Percentiles rank a stretch among this genome's conserved stretches.
phyloP scores from a whole-genome alignment of 2,797 vertebrate species.

The Xyrichtys novacula region DNA sequence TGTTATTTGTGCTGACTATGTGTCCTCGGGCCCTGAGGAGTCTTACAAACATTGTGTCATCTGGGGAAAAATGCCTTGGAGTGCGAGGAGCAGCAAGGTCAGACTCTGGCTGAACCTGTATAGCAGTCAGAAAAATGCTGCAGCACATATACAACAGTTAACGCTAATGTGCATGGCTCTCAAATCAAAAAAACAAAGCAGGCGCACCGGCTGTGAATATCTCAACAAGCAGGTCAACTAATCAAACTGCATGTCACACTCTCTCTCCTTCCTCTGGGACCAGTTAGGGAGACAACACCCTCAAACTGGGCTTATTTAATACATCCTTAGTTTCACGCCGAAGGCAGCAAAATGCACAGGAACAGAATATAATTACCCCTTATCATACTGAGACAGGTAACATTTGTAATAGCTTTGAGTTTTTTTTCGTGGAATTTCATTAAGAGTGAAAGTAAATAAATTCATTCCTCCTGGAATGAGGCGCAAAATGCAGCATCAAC shows the following conservation, averaged over 20 bases:
- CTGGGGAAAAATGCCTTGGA: constrained; percentile 33
- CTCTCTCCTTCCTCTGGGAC: constrained; percentile 23
- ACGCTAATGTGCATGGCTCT: constrained; percentile 2
- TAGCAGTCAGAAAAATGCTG: constrained; percentile 28
- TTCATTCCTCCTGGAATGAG: background rate
- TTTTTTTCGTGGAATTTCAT: constrained; percentile 2
- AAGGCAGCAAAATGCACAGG: background rate
- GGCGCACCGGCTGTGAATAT: constrained; percentile 23
- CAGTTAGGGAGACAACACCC: constrained; percentile 36
- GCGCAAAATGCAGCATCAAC: background rate
- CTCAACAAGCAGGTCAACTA: constrained; percentile 32
- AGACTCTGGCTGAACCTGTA: constrained; percentile 37
- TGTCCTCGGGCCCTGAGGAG: constrained; percentile 40
- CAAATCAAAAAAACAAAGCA: constrained; percentile 30
- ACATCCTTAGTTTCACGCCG: constrained; percentile 13
- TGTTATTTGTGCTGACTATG: constrained; percentile 50
- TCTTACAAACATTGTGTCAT: constrained; percentile 36
- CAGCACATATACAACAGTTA: constrained; percentile 41
- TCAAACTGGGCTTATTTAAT: constrained; percentile 20
- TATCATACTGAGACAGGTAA: constrained; percentile 1
- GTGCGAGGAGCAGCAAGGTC: constrained; percentile 50
- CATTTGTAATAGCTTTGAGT: background rate
- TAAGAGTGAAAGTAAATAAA: constrained; percentile 1
- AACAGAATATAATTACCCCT: constrained; percentile 12
- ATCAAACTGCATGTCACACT: constrained; percentile 27